Conservation (phyloP, 2,797 vertebrate species). For the Brachymystax lenok region DNA sequence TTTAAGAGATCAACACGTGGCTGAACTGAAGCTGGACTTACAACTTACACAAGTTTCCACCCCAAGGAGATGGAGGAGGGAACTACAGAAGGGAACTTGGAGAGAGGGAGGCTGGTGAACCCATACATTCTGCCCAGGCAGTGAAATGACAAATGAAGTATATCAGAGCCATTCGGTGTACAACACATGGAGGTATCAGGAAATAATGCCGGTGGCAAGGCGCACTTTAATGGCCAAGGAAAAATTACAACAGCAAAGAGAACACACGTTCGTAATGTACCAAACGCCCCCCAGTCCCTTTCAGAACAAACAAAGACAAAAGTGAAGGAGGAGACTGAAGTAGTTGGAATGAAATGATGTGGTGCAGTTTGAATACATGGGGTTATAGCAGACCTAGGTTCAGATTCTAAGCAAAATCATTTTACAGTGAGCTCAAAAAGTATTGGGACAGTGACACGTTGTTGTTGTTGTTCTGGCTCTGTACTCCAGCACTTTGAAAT, state of each 20-base stretch:
- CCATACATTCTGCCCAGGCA: neutral
- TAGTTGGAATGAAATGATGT: neutral
- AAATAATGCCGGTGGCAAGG: neutral
- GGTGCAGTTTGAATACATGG: neutral
- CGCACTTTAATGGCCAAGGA: neutral
- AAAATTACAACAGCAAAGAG: neutral
- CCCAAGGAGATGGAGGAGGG: neutral
- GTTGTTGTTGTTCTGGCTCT: too few species aligned
- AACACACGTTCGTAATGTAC: neutral
- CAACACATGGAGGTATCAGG: neutral
- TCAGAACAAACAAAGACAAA: neutral
- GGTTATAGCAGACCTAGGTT: neutral
- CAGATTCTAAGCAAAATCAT: neutral
- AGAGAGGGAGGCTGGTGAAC: slow-evolving; percentile 1
- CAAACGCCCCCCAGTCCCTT: neutral
- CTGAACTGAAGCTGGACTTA: too few species aligned
- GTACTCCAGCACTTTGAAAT: too few species aligned
- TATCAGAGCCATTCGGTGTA: neutral
- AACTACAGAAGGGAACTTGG: too few species aligned
- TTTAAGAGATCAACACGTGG: too few species aligned
- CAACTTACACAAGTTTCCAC: too few species aligned
- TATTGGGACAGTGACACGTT: neutral
- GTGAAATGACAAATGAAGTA: slow-evolving; percentile 2
- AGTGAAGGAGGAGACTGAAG: neutral
- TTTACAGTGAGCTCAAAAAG: neutral